A percentile compares a stretch with the other conserved stretches of the same genome.
These are phyloP conservation scores for Steinernema scapterisci DNA, from an alignment of 2,888 invertebrate species.

Conservation along the genomic window DNA sequence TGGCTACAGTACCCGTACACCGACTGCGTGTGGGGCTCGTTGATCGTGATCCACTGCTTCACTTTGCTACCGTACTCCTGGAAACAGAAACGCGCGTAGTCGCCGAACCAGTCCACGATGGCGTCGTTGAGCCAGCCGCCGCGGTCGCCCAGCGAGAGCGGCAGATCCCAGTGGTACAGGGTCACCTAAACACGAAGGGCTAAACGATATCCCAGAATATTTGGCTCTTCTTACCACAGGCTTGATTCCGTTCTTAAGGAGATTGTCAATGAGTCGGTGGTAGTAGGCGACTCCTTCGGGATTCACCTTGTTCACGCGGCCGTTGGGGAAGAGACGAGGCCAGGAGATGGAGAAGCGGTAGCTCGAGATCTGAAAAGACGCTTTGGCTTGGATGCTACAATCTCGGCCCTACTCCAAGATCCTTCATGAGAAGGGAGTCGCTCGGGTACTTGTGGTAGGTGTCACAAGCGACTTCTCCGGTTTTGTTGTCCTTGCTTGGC, in stretches of 20 bases:
- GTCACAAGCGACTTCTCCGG: conserved; percentile 76
- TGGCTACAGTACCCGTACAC: conserved; percentile 37
- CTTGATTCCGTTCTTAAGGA: conserved; percentile 73
- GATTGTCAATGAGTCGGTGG: conserved; percentile 77
- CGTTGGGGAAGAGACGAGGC: conserved; percentile 78
- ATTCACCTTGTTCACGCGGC: conserved; percentile 76
- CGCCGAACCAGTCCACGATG: conserved; percentile 64
- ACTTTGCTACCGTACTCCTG: conserved; percentile 67
- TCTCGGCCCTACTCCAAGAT: conserved; percentile 70
- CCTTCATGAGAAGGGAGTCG: conserved; percentile 73
- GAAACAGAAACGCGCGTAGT: conserved; percentile 68
- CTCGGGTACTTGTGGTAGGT: conserved; percentile 75
- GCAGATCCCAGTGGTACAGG: conserved; percentile 66
- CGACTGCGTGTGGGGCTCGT: conserved; percentile 76
- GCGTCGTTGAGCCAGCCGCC: conserved; percentile 68
- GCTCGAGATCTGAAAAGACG: conserved; percentile 35
- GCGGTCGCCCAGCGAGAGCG: conserved; percentile 68
- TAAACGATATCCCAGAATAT: no score
- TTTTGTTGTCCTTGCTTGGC: conserved; percentile 74
- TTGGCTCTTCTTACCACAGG: conserved; percentile 71
- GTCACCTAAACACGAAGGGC: conserved; percentile 42
- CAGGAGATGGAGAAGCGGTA: conserved; percentile 74
- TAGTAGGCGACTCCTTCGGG: conserved; percentile 79
- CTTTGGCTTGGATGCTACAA: conserved; percentile 5
- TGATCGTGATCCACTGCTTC: conserved; percentile 76